A percentile compares a stretch with the other conserved stretches of the same genome.
These are phyloP conservation scores for Macaria liturata DNA, from an alignment of 2,888 invertebrate genomes.

Conservation along the genomic window DNA sequence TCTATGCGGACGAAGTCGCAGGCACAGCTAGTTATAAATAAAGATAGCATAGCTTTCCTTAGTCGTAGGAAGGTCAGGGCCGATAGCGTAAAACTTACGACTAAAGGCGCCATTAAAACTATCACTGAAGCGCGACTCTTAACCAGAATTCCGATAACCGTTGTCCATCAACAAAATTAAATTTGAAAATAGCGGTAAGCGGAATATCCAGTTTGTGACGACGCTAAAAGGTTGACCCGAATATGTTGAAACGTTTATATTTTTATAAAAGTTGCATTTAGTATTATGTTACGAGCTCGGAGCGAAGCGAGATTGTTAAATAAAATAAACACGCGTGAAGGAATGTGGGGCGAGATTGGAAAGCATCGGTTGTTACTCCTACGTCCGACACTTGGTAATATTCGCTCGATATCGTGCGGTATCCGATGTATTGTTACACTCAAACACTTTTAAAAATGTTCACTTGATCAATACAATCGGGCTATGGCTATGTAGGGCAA, in stretches of 20 bases:
- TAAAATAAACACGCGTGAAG: constrained; percentile 64
- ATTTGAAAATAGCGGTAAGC: constrained; percentile 33
- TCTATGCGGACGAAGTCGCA: too few relatives aligned
- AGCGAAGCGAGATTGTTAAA: constrained; percentile 45
- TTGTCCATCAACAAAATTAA: constrained; percentile 30
- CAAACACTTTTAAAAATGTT: constrained; percentile 22
- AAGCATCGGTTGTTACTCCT: constrained; percentile 48
- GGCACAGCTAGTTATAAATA: too few relatives aligned
- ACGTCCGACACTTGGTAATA: constrained; percentile 39
- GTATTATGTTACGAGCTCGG: constrained; percentile 48
- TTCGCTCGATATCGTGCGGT: constrained; percentile 22
- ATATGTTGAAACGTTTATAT: constrained; percentile 45
- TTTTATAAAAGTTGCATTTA: constrained; percentile 48
- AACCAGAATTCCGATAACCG: constrained; percentile 25
- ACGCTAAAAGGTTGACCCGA: constrained; percentile 48
- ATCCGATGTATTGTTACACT: constrained; percentile 21
- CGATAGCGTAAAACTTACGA: constrained; percentile 10
- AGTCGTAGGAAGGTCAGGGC: constrained; percentile 23
- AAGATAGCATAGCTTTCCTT: constrained; percentile 21
- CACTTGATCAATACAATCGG: constrained; percentile 27
- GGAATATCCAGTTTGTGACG: constrained; percentile 43
- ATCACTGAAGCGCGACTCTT: constrained; percentile 12
- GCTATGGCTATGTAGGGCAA: constrained; percentile 30
- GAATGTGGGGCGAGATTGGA: constrained; percentile 64
- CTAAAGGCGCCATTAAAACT: constrained; percentile 11